A percentile compares a stretch with the other conserved stretches of the same genome.
phyloP scores from a whole-genome alignment of 2,113 vertebrate genomes.

The Aegotheles bennettii region DNA sequence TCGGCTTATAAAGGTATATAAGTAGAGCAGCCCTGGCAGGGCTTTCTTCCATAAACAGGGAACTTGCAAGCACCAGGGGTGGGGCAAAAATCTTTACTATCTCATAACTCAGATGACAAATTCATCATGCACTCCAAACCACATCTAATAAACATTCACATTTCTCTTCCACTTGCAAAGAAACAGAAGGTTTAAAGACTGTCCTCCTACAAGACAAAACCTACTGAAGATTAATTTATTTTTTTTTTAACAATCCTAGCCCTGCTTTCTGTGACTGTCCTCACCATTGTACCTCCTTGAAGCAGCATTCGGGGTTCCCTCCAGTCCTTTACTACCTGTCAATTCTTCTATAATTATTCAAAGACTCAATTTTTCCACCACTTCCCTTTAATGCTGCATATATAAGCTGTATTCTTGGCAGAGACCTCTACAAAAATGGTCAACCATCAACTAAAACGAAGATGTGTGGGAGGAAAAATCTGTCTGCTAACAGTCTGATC shows the following conservation, averaged over 20 bases:
- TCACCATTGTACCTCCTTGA: not conserved
- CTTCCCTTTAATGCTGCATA: not conserved
- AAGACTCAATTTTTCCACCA: not conserved
- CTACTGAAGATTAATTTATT: not conserved
- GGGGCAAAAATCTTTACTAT: not conserved
- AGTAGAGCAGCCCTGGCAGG: not conserved
- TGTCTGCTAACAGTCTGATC: constrained; percentile 29
- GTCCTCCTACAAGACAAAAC: not conserved
- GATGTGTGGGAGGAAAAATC: constrained; percentile 15
- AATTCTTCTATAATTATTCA: not conserved
- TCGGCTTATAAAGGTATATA: not conserved
- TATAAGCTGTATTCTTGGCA: not conserved
- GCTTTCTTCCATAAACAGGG: not conserved
- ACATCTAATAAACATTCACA: not conserved
- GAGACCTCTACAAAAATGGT: not conserved
- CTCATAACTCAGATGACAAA: not conserved
- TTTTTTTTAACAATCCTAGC: not conserved
- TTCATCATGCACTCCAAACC: not conserved
- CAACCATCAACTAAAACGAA: not conserved
- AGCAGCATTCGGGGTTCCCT: not conserved
- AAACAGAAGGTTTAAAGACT: not conserved
- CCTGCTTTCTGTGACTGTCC: not conserved
- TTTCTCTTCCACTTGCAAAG: not conserved
- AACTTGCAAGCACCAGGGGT: not conserved
- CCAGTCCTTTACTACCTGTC: not conserved